Evolutionary conservation across 2,113 vertebrate species (phyloP).

Genomic region (Megaceryle torquata): DNA sequence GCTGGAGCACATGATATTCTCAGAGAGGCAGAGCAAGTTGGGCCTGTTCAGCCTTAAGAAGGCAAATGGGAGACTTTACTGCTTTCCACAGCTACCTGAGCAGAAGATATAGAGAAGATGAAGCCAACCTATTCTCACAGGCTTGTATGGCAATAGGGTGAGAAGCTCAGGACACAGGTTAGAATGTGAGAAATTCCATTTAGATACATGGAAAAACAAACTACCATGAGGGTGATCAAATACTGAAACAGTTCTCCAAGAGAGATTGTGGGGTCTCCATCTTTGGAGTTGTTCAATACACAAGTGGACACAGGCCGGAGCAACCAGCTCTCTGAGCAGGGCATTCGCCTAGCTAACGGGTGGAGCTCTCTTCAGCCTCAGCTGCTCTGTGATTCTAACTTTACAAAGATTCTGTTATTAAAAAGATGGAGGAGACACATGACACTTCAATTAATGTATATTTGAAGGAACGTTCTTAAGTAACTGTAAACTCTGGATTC

Average conservation of each 20-base stretch:
- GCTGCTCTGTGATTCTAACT: background rate
- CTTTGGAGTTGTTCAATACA: background rate
- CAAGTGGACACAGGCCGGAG: background rate
- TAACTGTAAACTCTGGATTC: background rate
- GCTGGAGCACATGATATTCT: background rate
- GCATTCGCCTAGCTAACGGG: rapidly evolving
- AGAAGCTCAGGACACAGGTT: background rate
- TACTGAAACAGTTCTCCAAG: background rate
- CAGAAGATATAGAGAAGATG: background rate
- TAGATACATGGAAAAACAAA: background rate
- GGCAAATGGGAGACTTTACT: background rate
- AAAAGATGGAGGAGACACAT: background rate
- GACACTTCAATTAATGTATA: background rate
- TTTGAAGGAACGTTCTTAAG: background rate
- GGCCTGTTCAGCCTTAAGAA: background rate
- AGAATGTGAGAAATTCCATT: background rate
- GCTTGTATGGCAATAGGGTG: background rate
- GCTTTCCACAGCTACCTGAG: background rate
- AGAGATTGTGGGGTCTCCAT: background rate
- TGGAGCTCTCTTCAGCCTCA: background rate
- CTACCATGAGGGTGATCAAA: background rate
- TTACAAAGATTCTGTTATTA: background rate
- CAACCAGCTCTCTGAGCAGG: background rate
- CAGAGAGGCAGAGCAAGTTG: rapidly evolving
- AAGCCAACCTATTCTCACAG: background rate